Conservation (phyloP, 2,888 invertebrate genomes). For the Scaptomyza tumidula region DNA sequence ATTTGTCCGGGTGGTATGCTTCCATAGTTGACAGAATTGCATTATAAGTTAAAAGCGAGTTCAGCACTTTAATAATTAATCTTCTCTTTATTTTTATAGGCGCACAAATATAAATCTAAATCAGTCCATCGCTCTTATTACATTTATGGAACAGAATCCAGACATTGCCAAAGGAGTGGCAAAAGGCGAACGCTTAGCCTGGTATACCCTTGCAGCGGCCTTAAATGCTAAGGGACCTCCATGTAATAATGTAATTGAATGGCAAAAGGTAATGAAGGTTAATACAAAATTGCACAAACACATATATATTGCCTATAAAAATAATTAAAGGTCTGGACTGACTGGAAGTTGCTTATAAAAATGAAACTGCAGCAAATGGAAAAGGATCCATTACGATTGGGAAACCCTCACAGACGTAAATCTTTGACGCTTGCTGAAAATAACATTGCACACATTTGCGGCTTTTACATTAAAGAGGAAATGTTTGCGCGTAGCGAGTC, state of each 20-base stretch:
- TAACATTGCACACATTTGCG: slow-evolving; percentile 9
- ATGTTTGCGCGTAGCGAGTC: neutral
- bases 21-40: neutral
- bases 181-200: slow-evolving; percentile 4
- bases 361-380: slow-evolving; percentile 3
- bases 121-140: slow-evolving; percentile 1
- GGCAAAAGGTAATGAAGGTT: slow-evolving; percentile 1
- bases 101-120: slow-evolving; percentile 13
- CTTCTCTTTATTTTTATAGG: neutral
- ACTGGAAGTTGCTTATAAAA: slow-evolving; percentile 5
- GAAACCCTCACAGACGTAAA: neutral
- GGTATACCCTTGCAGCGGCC: neutral
- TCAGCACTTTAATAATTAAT: too few relatives aligned
- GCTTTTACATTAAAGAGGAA: neutral
- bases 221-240: too few relatives aligned
- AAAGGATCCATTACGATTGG: neutral
- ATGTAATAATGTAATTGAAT: slow-evolving; percentile 3
- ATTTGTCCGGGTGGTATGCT: neutral
- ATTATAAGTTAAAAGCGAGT: too few relatives aligned
- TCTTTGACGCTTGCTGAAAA: neutral
- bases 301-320: too few relatives aligned
- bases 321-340: slow-evolving; percentile 8
- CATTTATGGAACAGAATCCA: slow-evolving; percentile 5
- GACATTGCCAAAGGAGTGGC: slow-evolving; percentile 2
- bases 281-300: neutral